Evolutionary conservation across 2,113 vertebrate species (phyloP), one percentile per base, ranked within the genome.

Genomic region (Actenoides hombroni): DNA sequence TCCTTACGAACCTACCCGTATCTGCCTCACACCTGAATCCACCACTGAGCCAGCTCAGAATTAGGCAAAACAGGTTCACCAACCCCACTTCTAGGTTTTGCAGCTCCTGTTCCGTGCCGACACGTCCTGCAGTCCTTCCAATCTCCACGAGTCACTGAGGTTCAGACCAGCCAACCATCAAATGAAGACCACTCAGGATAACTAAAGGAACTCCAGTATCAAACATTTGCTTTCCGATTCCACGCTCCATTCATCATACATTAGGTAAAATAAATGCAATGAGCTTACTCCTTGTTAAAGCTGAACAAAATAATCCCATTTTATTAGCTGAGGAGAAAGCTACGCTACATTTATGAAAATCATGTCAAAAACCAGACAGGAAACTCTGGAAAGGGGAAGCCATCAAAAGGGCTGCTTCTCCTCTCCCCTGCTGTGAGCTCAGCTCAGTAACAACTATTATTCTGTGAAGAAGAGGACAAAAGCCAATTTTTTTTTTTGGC

Each of bases 21-120:
- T 82, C 81, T 75, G 13, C 21, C 25, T 39, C 13, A 60, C 1
- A 4, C 16, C 39, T 74, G 42, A 83, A 51, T 25, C 51, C 42
- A 48, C 44, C 28, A 33, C 0, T 7, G 13, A 48, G 21, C 0
- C 1, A 95, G 44, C 71, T 84, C 79, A 69, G 53, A 83, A 93
- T 53, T 60, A 71, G 51, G 63, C 49, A 91, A 73, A 94, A 87
- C 86, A 88, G 64, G 69, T 90, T 95, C 53, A 83, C 71, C 83
- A 87, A 48, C 16, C 33, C 25, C 44, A 60, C 33, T 90, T 28
- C 29, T 8, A 57, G 65, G 56, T 91, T 97, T 56, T 94, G 84
- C 65, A 91, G 65, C 61, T 82, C 59, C 53, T 82, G 33, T 28
- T 89, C 71, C 63, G 89, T 51, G 65, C 91, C 88, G 86, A 92